A percentile compares a stretch with the other conserved stretches of the same genome.
phyloP scores from a whole-genome alignment of 2,888 invertebrate species.

The Phorcus lineatus region DNA sequence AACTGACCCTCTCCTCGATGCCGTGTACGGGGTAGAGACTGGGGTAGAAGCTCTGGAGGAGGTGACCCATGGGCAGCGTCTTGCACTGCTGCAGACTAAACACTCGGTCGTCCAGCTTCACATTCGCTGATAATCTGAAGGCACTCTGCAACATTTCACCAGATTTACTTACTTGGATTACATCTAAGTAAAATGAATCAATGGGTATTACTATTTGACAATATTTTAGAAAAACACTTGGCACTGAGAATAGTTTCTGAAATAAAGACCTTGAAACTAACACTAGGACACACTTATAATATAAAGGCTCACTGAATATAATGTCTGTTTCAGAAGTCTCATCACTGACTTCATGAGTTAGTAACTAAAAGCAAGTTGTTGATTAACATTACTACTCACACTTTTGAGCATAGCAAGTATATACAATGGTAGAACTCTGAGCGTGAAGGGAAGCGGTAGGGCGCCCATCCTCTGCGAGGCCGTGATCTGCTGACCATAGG shows the following conservation, averaged over 20 bases:
- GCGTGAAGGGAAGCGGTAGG: slow-evolving; percentile 85
- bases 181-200: no score
- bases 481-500: slow-evolving; percentile 82
- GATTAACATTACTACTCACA: slow-evolving; percentile 77
- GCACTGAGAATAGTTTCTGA: no score
- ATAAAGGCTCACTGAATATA: no score
- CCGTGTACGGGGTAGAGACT: slow-evolving; percentile 91
- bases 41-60: slow-evolving; percentile 92
- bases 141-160: slow-evolving; percentile 81
- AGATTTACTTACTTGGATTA: background rate
- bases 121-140: slow-evolving; percentile 91
- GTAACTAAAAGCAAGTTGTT: no score
- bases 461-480: slow-evolving; percentile 78
- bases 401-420: slow-evolving; percentile 92
- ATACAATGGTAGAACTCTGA: slow-evolving; percentile 90
- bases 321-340: no score
- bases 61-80: slow-evolving; percentile 85
- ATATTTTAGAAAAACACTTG: no score
- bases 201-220: no score
- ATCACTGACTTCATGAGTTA: no score
- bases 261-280: no score
- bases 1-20: slow-evolving; percentile 79
- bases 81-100: slow-evolving; percentile 96
- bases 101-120: slow-evolving; percentile 93
- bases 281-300: no score